Evolutionary conservation across 2,888 invertebrate species (phyloP), one percentile per base, ranked within the genome.

Genomic region (Anticlea derivata): DNA sequence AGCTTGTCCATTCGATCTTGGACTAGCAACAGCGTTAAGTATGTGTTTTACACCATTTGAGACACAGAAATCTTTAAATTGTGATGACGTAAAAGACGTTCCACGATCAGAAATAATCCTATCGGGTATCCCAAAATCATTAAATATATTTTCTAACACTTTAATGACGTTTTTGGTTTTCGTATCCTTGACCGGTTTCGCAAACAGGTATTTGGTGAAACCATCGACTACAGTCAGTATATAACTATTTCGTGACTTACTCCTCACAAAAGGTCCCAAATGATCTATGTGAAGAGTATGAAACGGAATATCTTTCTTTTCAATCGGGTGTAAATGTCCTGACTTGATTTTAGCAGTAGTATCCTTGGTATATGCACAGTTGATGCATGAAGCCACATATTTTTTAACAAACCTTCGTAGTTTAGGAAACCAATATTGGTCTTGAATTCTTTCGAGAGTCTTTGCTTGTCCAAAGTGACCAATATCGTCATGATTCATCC

Each of bases 211-310:
- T n/a, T 46, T 38, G 1, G 38, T 46, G 10, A 38, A 38, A 2
- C 17, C 33, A 6, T 47, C 47, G 0, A 47, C 47, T 3, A 47
- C 24, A 2, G 34, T 27, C 2, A 47, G 8, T 1, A 47, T 12
- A 20, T 47, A 34, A 12, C 26, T 34, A 33, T 40, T 27, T 2
- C 40, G 23, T 2, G 7, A 1, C 20, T 40, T 48, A 11, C 35
- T 40, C 12, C 8, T 48, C 4, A 48, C 48, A 30, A 41, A 48
- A 7, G 48, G 48, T 1, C 48, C 48, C 8, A 48, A 23, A 10
- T 48, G 46, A 10, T 46, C 46, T 7, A 46, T 33, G 11, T 46
- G 46, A 7, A 46, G 8, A 7, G 46, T 46, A 26, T 41, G 40
- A 17, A 48, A 41, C 1, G 47, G 48, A 0, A 48, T 29, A 3